Evolutionary conservation across 2,888 invertebrate species (phyloP), one percentile per base, ranked within the genome.

Genomic region (Lydus trimaculatus): DNA sequence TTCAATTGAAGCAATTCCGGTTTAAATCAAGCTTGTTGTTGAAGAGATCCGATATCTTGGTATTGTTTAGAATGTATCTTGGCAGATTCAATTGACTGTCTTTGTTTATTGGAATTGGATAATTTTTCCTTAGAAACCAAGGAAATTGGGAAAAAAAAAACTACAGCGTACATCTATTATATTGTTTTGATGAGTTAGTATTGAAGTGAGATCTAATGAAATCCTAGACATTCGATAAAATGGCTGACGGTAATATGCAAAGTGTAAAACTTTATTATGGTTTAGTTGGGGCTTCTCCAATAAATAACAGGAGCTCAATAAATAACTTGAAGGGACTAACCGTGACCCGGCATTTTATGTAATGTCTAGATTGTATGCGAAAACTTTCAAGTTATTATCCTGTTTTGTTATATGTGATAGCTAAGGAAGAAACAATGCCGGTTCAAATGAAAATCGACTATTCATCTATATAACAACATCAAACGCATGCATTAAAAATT

Each of bases 1-100:
- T 56, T n/a, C 56, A 56, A 56, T 56, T 56, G 56, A 15, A 56
- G 28, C 28, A 56, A 56, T 56, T 56, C 56, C 56, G 56, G 15
- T 28, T 56, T 56, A 6, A 56, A 56, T 56, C 56, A 56, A 15
- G 1, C 3, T 28, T 13, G 28, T 56, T 56, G 56, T 56, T 28
- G 25, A 25, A 25, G 25, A 25, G 25, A 56, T 28, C 23, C 15
- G 23, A 23, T 56, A 28, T 13, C 56, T 56, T 7, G 28, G 56
- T 56, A 56, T 56, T 56, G 56, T 25, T 56, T 56, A 25, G 25
- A 13, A 25, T 3, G 23, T 25, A 56, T 23, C 25, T 13, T 25
- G 25, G 4, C 6, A 13, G 13, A 56, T 25, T 23, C 56, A 56
- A 56, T 56, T 13, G 56, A 56, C 9, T 56, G 2, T 9, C 25